Percentiles rank a stretch among this genome's conserved stretches.
Conservation (phyloP, 2,888 invertebrate species). For the Campaea margaritaria region DNA sequence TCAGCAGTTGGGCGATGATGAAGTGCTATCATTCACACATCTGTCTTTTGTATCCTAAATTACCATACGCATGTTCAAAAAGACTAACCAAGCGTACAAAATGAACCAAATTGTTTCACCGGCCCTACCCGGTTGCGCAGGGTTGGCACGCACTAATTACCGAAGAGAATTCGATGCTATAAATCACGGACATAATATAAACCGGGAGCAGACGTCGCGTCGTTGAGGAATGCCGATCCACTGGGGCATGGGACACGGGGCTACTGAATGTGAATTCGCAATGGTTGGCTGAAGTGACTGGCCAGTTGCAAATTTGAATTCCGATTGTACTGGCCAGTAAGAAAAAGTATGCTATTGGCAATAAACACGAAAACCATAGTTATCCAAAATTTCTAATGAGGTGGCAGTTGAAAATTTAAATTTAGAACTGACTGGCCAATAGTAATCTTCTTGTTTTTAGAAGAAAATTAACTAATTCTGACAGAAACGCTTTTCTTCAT, state of each 20-base stretch:
- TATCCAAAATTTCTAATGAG: too few species aligned
- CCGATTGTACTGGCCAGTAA: slow-evolving; percentile 19
- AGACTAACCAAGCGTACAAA: slow-evolving; percentile 22
- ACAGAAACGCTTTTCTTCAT: too few species aligned
- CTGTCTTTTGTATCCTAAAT: too few species aligned
- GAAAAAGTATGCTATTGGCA: not conserved
- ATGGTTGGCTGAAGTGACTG: slow-evolving; percentile 41
- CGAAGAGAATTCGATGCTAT: slow-evolving; percentile 83
- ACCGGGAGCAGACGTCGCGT: slow-evolving; percentile 71
- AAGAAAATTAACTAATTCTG: too few species aligned
- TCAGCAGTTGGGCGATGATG: too few species aligned
- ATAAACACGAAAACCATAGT: too few species aligned
- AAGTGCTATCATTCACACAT: too few species aligned
- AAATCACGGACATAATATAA: slow-evolving; percentile 84
- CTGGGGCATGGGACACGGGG: slow-evolving; percentile 44
- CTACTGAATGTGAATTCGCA: slow-evolving; percentile 63
- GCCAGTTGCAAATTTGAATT: slow-evolving; percentile 46
- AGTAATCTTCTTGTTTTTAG: too few species aligned
- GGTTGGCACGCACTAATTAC: slow-evolving; percentile 83
- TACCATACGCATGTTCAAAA: not conserved
- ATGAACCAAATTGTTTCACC: slow-evolving; percentile 42
- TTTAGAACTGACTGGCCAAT: too few species aligned
- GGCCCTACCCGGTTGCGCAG: slow-evolving; percentile 48
- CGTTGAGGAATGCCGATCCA: slow-evolving; percentile 78
- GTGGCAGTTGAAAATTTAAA: too few species aligned